Conservation (phyloP, 2,113 vertebrate genomes). For the Sylvilagus bachmani region DNA sequence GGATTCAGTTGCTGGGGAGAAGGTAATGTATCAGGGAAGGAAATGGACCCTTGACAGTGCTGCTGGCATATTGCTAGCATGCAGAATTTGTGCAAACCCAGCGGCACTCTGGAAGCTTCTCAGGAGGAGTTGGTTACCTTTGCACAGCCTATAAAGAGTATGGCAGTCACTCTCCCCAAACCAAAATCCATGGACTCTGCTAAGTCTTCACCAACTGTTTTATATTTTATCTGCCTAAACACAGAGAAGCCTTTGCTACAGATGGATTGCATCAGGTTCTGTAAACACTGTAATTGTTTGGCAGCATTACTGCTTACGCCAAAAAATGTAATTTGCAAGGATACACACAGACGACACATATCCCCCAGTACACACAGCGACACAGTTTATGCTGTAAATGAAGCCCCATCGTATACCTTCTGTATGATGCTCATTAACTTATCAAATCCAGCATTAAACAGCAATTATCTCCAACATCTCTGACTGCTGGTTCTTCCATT, state of each 20-base stretch:
- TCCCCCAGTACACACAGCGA: conserved; percentile 36
- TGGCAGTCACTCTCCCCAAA: neutral
- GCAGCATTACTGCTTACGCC: conserved; percentile 85
- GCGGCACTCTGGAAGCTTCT: neutral
- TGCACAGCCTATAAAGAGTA: neutral
- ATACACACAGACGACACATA: conserved; percentile 78
- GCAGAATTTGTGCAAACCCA: neutral
- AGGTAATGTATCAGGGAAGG: neutral
- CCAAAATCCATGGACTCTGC: conserved; percentile 77
- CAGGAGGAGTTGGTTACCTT: neutral
- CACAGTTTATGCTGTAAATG: conserved; percentile 48
- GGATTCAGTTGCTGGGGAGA: neutral
- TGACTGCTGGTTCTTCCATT: conserved; percentile 61
- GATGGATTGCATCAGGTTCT: conserved; percentile 88
- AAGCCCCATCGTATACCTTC: conserved; percentile 70
- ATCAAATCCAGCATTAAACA: conserved; percentile 73
- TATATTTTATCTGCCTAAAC: conserved; percentile 87
- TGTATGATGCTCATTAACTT: conserved; percentile 10
- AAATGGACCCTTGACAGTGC: neutral
- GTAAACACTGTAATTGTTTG: conserved; percentile 90
- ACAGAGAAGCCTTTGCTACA: conserved; percentile 86
- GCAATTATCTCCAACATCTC: conserved; percentile 79
- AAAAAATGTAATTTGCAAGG: conserved; percentile 84
- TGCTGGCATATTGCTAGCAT: neutral
- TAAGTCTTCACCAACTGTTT: conserved; percentile 86